These are phyloP conservation scores for Anniella stebbinsi DNA, from an alignment of 2,797 vertebrate species.

Conservation along the genomic window DNA sequence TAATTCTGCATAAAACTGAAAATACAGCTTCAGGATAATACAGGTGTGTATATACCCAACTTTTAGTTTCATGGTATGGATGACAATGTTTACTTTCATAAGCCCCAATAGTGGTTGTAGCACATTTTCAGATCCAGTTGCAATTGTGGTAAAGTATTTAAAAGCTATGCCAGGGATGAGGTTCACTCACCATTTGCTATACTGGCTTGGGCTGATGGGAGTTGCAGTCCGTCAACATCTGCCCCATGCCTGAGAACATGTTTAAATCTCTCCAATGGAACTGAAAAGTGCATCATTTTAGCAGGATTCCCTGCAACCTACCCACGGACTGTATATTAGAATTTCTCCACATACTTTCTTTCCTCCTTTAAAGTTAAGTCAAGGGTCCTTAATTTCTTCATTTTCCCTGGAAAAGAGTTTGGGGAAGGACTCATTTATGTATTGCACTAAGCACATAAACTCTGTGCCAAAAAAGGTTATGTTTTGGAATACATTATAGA, in stretches of 20 bases:
- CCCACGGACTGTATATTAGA: neutral
- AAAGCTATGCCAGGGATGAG: neutral
- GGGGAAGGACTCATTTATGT: neutral
- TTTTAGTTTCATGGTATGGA: too few species aligned
- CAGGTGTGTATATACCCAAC: neutral
- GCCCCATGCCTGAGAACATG: neutral
- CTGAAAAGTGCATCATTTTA: neutral
- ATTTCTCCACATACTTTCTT: neutral
- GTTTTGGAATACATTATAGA: slow-evolving; percentile 25
- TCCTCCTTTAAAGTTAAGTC: neutral
- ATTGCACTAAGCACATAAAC: neutral
- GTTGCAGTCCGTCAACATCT: neutral
- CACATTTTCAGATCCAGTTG: slow-evolving; percentile 2
- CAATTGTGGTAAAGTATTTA: slow-evolving; percentile 6
- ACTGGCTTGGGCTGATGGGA: too few species aligned
- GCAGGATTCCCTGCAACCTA: neutral
- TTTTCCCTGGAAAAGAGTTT: neutral
- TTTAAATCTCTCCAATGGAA: neutral
- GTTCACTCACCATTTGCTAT: too few species aligned
- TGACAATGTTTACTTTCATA: neutral
- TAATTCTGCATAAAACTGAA: neutral
- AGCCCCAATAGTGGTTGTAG: neutral
- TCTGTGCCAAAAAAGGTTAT: neutral
- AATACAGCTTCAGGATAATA: neutral
- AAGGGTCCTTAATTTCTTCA: neutral